Conservation (phyloP, 2,113 vertebrate species). For the Syngnathus floridae region DNA sequence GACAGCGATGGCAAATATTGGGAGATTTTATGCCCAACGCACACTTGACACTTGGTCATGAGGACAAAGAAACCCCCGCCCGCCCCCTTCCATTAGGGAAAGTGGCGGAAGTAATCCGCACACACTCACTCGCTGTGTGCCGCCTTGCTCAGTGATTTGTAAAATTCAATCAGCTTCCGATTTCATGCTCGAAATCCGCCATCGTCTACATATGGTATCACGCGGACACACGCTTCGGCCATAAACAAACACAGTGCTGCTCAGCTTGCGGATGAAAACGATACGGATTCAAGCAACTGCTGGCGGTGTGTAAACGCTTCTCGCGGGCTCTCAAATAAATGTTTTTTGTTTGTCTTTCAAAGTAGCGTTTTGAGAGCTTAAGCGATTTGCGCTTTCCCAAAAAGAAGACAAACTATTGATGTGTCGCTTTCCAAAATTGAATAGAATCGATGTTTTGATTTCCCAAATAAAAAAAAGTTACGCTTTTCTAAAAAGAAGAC, state of each 20-base stretch:
- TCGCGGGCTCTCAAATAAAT: no score
- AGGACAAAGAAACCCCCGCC: not conserved
- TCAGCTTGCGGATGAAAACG: no score
- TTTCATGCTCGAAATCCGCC: not conserved
- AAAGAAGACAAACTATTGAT: no score
- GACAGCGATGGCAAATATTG: not conserved
- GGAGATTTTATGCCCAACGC: not conserved
- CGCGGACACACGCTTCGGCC: not conserved
- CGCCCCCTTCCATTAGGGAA: not conserved
- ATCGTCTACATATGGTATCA: not conserved
- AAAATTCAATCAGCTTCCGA: not conserved
- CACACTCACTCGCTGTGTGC: not conserved
- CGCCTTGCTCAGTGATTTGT: not conserved
- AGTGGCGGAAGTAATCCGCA: conserved; percentile 7
- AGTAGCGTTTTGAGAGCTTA: no score
- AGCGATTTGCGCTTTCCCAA: no score
- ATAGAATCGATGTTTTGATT: no score
- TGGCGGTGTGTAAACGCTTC: no score
- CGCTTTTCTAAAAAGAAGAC: no score
- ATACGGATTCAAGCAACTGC: no score
- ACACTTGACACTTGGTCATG: not conserved
- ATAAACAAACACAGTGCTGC: not conserved
- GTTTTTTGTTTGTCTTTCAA: no score
- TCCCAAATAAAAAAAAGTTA: no score
- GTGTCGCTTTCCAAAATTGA: no score